Conservation (phyloP, 1,140 invertebrate genomes). For the Lepidurus arcticus region DNA sequence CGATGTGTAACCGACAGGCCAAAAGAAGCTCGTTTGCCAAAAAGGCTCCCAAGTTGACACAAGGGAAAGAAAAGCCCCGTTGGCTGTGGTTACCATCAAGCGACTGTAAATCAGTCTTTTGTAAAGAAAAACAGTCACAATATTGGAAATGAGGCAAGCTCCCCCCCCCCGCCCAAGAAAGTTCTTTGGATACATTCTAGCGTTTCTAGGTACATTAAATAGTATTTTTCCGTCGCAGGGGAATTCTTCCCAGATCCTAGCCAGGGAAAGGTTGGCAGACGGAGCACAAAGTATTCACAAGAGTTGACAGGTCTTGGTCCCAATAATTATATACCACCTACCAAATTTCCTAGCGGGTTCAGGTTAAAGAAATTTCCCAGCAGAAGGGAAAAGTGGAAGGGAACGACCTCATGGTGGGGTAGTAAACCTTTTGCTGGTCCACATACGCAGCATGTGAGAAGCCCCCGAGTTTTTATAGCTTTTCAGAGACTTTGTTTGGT, state of each 20-base stretch:
- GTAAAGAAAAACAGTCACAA: not conserved
- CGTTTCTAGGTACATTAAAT: too few species aligned
- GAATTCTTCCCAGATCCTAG: too few species aligned
- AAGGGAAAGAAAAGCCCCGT: not conserved
- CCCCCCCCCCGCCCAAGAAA: too few species aligned
- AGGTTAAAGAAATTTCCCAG: not conserved
- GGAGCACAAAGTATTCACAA: not conserved
- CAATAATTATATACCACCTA: slow-evolving; percentile 3
- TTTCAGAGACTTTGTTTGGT: not conserved
- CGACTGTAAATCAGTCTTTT: not conserved
- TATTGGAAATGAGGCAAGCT: slow-evolving; percentile 6
- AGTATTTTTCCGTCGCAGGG: too few species aligned
- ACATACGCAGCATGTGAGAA: slow-evolving; percentile 18
- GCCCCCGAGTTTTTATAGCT: not conserved
- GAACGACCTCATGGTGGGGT: slow-evolving; percentile 5
- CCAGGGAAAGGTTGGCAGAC: too few species aligned
- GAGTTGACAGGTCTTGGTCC: not conserved
- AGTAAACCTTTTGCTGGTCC: not conserved
- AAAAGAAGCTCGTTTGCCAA: slow-evolving; percentile 18
- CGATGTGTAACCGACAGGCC: not conserved
- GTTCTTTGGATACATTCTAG: not conserved
- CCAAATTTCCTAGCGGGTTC: not conserved
- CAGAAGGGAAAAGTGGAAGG: not conserved
- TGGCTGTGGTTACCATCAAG: not conserved
- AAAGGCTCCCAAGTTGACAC: not conserved